A percentile compares a stretch with the other conserved stretches of the same genome.
phyloP scores from a whole-genome alignment of 1,140 invertebrate species.

The Cherax quadricarinatus region DNA sequence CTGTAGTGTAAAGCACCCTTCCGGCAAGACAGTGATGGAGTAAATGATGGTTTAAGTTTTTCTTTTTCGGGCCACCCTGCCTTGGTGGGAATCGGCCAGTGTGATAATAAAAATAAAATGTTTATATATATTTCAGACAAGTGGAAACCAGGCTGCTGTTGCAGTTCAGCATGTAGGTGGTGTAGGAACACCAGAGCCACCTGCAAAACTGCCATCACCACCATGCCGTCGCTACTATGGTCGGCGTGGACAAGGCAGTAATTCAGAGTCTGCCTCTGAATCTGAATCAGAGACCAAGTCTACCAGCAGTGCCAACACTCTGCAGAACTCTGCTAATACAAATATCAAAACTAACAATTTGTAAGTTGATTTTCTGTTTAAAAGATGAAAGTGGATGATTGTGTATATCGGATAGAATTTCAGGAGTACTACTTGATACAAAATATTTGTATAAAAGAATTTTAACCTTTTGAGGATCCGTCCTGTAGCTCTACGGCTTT shows the following conservation, averaged over 20 bases:
- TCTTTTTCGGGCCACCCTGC: too few species aligned
- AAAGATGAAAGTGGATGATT: too few species aligned
- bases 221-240: slow-evolving; percentile 82
- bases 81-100: too few species aligned
- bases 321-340: slow-evolving; percentile 13
- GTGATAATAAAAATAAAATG: too few species aligned
- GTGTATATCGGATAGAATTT: too few species aligned
- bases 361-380: slow-evolving; percentile 10
- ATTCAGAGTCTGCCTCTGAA: slow-evolving; percentile 73
- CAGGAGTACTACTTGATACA: too few species aligned
- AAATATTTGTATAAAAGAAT: too few species aligned
- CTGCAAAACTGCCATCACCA: slow-evolving; percentile 70
- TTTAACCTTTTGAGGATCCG: too few species aligned
- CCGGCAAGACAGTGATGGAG: too few species aligned
- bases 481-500: too few species aligned
- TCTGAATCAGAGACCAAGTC: slow-evolving; percentile 64
- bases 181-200: slow-evolving; percentile 22
- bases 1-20: too few species aligned
- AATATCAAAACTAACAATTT: slow-evolving; percentile 50
- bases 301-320: slow-evolving; percentile 27
- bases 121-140: slow-evolving; percentile 17
- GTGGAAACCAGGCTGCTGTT: not conserved
- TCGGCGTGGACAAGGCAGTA: slow-evolving; percentile 78
- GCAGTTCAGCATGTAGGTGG: not conserved
- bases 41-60: too few species aligned